These are phyloP conservation scores for Masnerella sp. DNA, from an alignment of 2,888 invertebrate genomes.

Conservation along the genomic window DNA sequence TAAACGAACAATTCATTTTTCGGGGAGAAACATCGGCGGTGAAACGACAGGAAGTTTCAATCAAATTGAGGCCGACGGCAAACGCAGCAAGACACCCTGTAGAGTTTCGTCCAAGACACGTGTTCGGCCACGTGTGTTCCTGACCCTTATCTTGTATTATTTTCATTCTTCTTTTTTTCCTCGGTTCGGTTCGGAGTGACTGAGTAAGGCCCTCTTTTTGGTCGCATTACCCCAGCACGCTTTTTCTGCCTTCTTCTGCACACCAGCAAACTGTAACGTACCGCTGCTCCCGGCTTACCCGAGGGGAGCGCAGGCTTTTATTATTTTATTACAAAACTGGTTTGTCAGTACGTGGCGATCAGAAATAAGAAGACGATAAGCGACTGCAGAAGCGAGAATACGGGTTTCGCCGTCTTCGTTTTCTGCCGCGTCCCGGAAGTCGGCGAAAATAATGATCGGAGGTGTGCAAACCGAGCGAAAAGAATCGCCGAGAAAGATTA, in stretches of 20 bases:
- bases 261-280: conserved; percentile 53
- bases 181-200: conserved; percentile 48
- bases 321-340: conserved; percentile 71
- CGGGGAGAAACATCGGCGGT: conserved; percentile 16
- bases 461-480: conserved; percentile 44
- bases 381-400: conserved; percentile 51
- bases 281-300: conserved; percentile 55
- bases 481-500: conserved; percentile 42
- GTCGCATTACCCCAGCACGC: conserved; percentile 32
- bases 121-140: conserved; percentile 70
- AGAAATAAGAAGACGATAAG: conserved; percentile 61
- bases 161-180: conserved; percentile 54
- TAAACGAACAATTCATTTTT: conserved; percentile 27
- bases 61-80: conserved; percentile 43
- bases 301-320: conserved; percentile 65
- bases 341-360: conserved; percentile 64
- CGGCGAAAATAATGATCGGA: conserved; percentile 48
- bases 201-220: conserved; percentile 55
- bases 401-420: conserved; percentile 33
- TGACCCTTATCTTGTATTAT: conserved; percentile 62
- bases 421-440: conserved; percentile 48
- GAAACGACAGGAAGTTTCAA: conserved; percentile 47
- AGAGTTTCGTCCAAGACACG: conserved; percentile 67
- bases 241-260: conserved; percentile 35
- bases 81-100: conserved; percentile 59